A percentile compares a stretch with the other conserved stretches of the same genome.
Conservation (phyloP, 2,888 invertebrate genomes). For the Venusia cambrica region DNA sequence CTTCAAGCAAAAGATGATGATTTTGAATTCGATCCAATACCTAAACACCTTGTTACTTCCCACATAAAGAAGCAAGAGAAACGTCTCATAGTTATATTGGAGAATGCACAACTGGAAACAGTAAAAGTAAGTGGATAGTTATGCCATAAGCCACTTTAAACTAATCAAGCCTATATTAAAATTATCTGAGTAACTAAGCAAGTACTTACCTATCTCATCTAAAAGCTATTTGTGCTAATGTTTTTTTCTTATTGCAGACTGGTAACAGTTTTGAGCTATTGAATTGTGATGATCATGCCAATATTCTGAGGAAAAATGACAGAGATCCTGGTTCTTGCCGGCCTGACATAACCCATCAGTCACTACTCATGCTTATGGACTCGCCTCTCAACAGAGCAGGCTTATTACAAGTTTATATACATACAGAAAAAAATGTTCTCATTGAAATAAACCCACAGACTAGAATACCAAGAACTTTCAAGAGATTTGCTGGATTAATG, state of each 20-base stretch:
- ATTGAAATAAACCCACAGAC: constrained; percentile 98
- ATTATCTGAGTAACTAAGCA: too few species aligned
- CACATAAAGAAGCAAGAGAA: constrained; percentile 93
- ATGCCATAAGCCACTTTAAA: too few species aligned
- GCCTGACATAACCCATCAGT: constrained; percentile 99
- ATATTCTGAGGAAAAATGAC: constrained; percentile 91
- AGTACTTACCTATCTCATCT: too few species aligned
- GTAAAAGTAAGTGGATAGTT: constrained; percentile 90
- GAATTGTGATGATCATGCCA: constrained; percentile 95
- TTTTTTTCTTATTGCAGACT: constrained; percentile 75
- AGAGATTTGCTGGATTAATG: constrained; percentile 97
- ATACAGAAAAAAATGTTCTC: constrained; percentile 94
- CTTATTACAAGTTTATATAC: constrained; percentile 96
- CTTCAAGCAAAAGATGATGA: constrained; percentile 81
- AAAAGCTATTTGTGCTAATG: too few species aligned
- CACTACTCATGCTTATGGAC: constrained; percentile 97
- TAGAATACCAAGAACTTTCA: constrained; percentile 97
- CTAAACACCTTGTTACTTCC: constrained; percentile 88
- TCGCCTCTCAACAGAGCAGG: constrained; percentile 98
- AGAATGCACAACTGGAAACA: constrained; percentile 96
- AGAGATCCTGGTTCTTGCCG: constrained; percentile 93
- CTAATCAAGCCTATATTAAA: too few species aligned
- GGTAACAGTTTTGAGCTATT: constrained; percentile 94
- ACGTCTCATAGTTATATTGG: constrained; percentile 94
- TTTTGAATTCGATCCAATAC: constrained; percentile 88